Evolutionary conservation across 1,140 invertebrate genomes (phyloP), one percentile per base, ranked within the genome.

Genomic region (Samia ricini): DNA sequence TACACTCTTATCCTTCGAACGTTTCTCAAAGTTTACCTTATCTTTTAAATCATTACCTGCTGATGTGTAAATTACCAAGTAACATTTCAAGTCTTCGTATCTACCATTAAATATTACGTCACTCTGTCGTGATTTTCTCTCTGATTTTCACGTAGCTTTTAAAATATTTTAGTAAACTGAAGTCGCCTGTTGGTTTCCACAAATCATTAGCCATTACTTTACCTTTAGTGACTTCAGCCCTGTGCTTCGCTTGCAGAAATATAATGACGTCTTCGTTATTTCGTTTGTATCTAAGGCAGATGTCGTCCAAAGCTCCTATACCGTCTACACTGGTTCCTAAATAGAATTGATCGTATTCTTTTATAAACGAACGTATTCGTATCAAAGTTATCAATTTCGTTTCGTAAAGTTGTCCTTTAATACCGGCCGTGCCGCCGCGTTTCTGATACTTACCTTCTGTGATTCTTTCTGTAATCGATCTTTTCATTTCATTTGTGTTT

Each of bases 161-260:
- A 29, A 58, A 66, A 10, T 49, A 61, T 58, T 66, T 61, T 2
- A n/a, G 24, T 6, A 61, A 20, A 26, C 24, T 56, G 2, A 29
- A 56, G 7, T 33, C 55, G 36, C 24, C 21, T 18, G 26, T 56
- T 19, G 26, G 4, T 56, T 2, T 24, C 52, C 52, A 55, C 36
- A 36, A 33, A 56, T 20, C 55, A 33, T 51, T 21, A n/a, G 3
- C 36, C 21, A 23, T 61, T 42, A 22, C 48, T 29, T 24, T 49
- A 4, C 33, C 22, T 33, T 56, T 56, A 1, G 5, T 19, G 15
- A 15, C 24, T 1, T 66, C 57, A 5, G 52, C 29, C 42, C 29
- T 61, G 18, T 66, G 59, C 24, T 66, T 66, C 2, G 58, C 64
- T 50, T 66, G 64, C 18, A 66, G 33, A 19, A 61, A 66, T 4